Base-by-base conservation (phyloP, 2,888 invertebrate genomes). In the Lycia hirtaria region DNA sequence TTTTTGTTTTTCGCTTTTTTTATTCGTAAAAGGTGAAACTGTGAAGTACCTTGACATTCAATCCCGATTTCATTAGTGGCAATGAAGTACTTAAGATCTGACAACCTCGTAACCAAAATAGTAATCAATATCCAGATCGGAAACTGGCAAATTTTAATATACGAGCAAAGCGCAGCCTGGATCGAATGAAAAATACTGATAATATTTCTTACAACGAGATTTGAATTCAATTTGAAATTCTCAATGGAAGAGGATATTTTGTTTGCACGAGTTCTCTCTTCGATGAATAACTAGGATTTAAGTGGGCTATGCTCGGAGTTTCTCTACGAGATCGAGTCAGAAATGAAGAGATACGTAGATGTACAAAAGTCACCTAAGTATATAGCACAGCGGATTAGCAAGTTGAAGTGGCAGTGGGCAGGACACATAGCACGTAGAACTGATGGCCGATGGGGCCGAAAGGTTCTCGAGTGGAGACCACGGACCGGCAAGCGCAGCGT, bases 131-230 rank as follows among this genome's bases (percentile, higher is more conserved):
- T 37, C 43, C 26, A 41, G 35, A 54, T 50, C 44, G 30, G 50
- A 7, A 37, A 50, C 51, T 47, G 40, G 47, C 52, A 55, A 41
- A 43, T 48, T 55, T 19, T 37, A 37, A 55, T 52, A 49, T 28
- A 57, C n/a, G 54, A 62, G 58, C 51, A 62, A 62, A 62, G 54
- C 54, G 9, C 35, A 28, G 33, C 7, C 43, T 32, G n/a, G 40
- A 45, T 45, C 15, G 40, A 54, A 52, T 57, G 52, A 54, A 54
- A 43, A 56, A 55, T 52, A 40, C 61, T 59, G 64, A 65, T 65
- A 62, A 62, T 65, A 57, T 43, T 32, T n/a, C 56, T 44, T 41
- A 62, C 60, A 44, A 44, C 52, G 55, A 53, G 56, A 62, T 62
- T 56, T 38, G 56, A 53, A 57, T 60, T 60, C 52, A 60, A 65